phyloP scores from a whole-genome alignment of 1,140 invertebrate species.

The Trichoplusia ni region DNA sequence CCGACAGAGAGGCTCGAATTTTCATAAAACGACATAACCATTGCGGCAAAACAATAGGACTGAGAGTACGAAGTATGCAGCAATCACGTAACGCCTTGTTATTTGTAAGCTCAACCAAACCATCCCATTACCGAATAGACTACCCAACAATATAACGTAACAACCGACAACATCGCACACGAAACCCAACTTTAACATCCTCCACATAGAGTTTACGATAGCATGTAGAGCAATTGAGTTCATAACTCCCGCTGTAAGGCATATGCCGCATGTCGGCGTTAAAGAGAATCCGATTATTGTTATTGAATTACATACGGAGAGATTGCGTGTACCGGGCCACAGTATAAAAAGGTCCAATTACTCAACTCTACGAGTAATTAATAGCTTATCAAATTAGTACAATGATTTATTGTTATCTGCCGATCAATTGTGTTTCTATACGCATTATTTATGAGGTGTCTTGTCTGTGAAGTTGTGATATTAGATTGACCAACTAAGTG shows the following conservation, averaged over 20 bases:
- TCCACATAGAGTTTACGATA: not conserved
- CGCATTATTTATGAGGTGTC: not conserved
- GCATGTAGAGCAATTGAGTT: not conserved
- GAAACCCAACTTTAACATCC: not conserved
- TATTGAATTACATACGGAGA: slow-evolving; percentile 51
- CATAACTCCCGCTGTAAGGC: not conserved
- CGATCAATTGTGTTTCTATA: slow-evolving; percentile 5
- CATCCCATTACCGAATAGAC: slow-evolving; percentile 45
- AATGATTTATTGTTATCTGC: slow-evolving; percentile 12
- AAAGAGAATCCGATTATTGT: slow-evolving; percentile 54
- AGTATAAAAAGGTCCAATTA: slow-evolving; percentile 29
- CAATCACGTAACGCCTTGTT: slow-evolving; percentile 47
- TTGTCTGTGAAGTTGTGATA: not conserved
- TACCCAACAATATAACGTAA: not conserved
- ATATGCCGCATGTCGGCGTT: slow-evolving; percentile 30
- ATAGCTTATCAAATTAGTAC: slow-evolving; percentile 24
- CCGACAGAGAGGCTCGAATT: no score
- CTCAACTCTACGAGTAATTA: slow-evolving; percentile 22
- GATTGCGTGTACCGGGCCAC: slow-evolving; percentile 5
- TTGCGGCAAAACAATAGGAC: slow-evolving; percentile 35
- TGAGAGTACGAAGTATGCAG: slow-evolving; percentile 13
- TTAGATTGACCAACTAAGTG: no score
- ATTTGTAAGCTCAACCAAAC: slow-evolving; percentile 52
- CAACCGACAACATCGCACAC: not conserved
- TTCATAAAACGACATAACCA: slow-evolving; percentile 10